Evolutionary conservation across 2,113 vertebrate species (phyloP).

Genomic region (Oryzias curvinotus): DNA sequence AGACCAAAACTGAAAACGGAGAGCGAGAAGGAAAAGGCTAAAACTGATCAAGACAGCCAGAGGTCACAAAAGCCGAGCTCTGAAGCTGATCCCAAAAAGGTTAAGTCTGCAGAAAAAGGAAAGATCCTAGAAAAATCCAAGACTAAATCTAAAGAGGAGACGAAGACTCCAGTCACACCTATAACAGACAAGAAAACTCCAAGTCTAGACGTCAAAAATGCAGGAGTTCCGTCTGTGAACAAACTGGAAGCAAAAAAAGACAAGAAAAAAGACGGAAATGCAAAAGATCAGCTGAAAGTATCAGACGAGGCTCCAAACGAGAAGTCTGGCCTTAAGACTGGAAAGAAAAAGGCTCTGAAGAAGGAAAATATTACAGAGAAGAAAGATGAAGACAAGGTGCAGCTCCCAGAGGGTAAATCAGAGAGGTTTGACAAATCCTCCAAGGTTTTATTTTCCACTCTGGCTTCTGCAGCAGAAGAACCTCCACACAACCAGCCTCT

Average conservation of each 20-base stretch:
- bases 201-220: slow-evolving; percentile 76
- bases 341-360: slow-evolving; percentile 65
- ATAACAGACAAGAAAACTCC: slow-evolving; percentile 81
- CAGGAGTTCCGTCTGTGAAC: slow-evolving; percentile 59
- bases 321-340: slow-evolving; percentile 55
- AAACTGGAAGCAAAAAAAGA: slow-evolving; percentile 76
- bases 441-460: slow-evolving; percentile 25
- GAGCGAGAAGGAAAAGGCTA: slow-evolving; percentile 78
- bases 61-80: slow-evolving; percentile 74
- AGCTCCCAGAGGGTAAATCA: slow-evolving; percentile 37
- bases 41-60: slow-evolving; percentile 74
- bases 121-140: slow-evolving; percentile 76
- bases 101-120: slow-evolving; percentile 81
- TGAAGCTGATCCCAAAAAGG: slow-evolving; percentile 77
- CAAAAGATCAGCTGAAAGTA: slow-evolving; percentile 79
- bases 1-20: slow-evolving; percentile 83
- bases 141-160: slow-evolving; percentile 81
- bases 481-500: slow-evolving; percentile 14
- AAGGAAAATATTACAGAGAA: slow-evolving; percentile 65
- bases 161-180: slow-evolving; percentile 66
- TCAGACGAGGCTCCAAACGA: slow-evolving; percentile 72
- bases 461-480: slow-evolving; percentile 31
- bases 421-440: slow-evolving; percentile 43
- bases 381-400: slow-evolving; percentile 58
- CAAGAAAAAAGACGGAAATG: slow-evolving; percentile 74